Percentiles rank a stretch among this genome's conserved stretches.
phyloP scores from a whole-genome alignment of 2,888 invertebrate genomes.

The Thymelicus lineola region DNA sequence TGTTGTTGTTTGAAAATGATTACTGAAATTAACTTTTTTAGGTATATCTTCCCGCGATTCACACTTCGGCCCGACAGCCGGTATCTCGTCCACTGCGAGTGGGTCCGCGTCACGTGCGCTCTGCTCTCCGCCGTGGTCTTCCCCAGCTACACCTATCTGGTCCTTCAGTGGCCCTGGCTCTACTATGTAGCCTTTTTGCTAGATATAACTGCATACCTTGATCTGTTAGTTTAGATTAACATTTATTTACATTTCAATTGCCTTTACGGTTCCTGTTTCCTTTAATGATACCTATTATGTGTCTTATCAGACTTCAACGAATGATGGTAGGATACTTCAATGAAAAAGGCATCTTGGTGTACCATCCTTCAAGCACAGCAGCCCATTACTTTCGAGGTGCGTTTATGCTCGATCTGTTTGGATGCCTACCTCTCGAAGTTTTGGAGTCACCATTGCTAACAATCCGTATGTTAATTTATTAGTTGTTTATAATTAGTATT shows the following conservation, averaged over 20 bases:
- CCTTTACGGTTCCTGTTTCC: background rate
- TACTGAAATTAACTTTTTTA: slow-evolving; percentile 40
- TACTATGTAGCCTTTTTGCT: slow-evolving; percentile 53
- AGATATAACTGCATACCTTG: slow-evolving; percentile 61
- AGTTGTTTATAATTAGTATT: too few relatives aligned
- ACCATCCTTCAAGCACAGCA: slow-evolving; percentile 71
- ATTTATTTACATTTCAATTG: background rate
- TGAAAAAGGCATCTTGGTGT: slow-evolving; percentile 63
- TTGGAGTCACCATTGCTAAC: slow-evolving; percentile 49
- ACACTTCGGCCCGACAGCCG: slow-evolving; percentile 69
- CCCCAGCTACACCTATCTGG: slow-evolving; percentile 64
- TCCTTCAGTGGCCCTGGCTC: slow-evolving; percentile 58
- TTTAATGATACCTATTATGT: background rate
- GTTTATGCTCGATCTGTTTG: slow-evolving; percentile 63
- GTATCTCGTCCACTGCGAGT: slow-evolving; percentile 64
- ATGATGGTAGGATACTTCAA: slow-evolving; percentile 72
- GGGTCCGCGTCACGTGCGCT: slow-evolving; percentile 65
- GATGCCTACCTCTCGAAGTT: slow-evolving; percentile 59
- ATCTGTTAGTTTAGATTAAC: slow-evolving; percentile 55
- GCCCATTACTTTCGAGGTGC: slow-evolving; percentile 67
- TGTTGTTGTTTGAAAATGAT: too few relatives aligned
- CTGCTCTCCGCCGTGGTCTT: slow-evolving; percentile 57
- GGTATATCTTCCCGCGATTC: slow-evolving; percentile 73
- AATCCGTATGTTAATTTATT: too few relatives aligned
- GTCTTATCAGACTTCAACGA: slow-evolving; percentile 57